Evolutionary conservation across 2,888 invertebrate species (phyloP).

Genomic region (Eupeodes luniger): DNA sequence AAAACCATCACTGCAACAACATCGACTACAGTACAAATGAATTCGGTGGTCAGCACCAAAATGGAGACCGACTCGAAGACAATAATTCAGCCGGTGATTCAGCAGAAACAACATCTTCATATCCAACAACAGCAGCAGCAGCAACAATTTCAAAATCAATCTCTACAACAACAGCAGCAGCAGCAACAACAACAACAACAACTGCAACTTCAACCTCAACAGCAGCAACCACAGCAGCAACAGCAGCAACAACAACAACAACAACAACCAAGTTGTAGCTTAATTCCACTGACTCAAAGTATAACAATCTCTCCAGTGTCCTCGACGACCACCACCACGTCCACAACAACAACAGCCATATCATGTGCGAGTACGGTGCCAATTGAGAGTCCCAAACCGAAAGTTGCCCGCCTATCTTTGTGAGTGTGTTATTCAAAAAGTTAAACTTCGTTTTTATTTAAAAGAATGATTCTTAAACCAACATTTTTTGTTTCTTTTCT

Average conservation of each 20-base stretch:
- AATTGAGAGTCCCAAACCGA: constrained; percentile 83
- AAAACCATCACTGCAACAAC: constrained; percentile 42
- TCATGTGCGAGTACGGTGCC: constrained; percentile 78
- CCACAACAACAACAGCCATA: constrained; percentile 77
- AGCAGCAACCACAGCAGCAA: constrained; percentile 71
- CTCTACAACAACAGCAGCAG: constrained; percentile 55
- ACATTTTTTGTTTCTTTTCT: constrained; percentile 60
- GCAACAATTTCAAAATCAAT: constrained; percentile 47
- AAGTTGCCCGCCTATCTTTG: constrained; percentile 84
- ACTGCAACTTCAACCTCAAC: constrained; percentile 55
- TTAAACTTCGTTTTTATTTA: constrained; percentile 52
- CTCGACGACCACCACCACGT: constrained; percentile 65
- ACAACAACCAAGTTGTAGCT: constrained; percentile 77
- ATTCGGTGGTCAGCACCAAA: constrained; percentile 46
- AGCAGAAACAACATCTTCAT: constrained; percentile 59
- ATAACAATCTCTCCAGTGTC: constrained; percentile 37
- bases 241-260: constrained; percentile 76
- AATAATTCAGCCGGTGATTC: constrained; percentile 11
- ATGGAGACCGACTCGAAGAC: constrained; percentile 53
- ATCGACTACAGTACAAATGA: constrained; percentile 50
- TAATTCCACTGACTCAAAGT: constrained; percentile 58
- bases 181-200: constrained; percentile 48
- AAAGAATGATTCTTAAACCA: constrained; percentile 55
- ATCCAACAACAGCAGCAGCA: constrained; percentile 68
- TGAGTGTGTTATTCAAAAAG: constrained; percentile 83